These are phyloP conservation scores for Polyommatus icarus DNA, from an alignment of 2,888 invertebrate species.

Conservation along the genomic window DNA sequence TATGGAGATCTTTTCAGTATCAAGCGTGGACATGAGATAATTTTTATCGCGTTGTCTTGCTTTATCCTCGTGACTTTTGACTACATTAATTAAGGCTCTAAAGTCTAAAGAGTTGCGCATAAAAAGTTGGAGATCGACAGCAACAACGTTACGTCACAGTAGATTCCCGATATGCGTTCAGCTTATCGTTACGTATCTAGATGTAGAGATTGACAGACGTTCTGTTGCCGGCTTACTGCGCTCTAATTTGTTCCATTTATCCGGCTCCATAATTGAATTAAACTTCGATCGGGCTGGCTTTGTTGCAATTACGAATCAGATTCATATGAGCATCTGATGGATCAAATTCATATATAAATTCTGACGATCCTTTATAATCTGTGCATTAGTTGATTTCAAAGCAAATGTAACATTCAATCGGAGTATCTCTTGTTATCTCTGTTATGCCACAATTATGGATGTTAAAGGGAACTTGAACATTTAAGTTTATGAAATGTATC, in stretches of 20 bases:
- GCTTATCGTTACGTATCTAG: conserved; percentile 52
- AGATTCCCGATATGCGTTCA: conserved; percentile 48
- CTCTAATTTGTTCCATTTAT: conserved; percentile 55
- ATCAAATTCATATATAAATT: conserved; percentile 14
- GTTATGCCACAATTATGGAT: not conserved
- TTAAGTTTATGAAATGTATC: too few species aligned
- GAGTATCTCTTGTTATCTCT: not conserved
- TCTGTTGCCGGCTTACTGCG: conserved; percentile 49
- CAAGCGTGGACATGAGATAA: not conserved
- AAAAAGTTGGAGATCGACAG: not conserved
- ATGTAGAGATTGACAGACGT: conserved; percentile 53
- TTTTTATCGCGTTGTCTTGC: not conserved
- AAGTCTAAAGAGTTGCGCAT: not conserved
- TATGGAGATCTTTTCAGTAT: not conserved
- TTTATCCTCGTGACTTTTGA: not conserved
- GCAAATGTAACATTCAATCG: not conserved
- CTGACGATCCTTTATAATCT: not conserved
- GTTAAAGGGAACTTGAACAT: not conserved
- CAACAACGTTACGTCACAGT: conserved; percentile 2
- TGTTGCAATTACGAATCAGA: conserved; percentile 33
- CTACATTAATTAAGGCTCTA: not conserved
- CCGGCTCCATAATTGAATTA: conserved; percentile 44
- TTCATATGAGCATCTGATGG: conserved; percentile 25
- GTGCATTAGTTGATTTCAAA: conserved; percentile 2
- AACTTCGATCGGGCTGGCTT: conserved; percentile 33